Evolutionary conservation across 2,113 vertebrate species (phyloP), one percentile per base, ranked within the genome.

Genomic region (Microtus ochrogaster): DNA sequence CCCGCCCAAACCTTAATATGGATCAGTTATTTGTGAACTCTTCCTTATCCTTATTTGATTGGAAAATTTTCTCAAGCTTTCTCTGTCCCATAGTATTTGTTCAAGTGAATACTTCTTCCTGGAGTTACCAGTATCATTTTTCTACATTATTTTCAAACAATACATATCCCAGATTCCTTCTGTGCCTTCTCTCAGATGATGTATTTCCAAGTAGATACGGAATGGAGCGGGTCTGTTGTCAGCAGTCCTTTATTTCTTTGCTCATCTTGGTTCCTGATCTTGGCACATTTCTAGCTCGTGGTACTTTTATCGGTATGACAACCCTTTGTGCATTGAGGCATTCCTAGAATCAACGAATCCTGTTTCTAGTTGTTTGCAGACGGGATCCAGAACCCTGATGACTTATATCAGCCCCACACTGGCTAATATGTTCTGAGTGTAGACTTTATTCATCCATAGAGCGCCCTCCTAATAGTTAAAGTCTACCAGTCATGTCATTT

Each of bases 1-100:
- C 86, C 11, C 10, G 0, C 55, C 52, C 13, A 55, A 76, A 68
- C 11, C 16, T 39, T 47, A 95, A 22, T 68, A 66, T 55, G 39
- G 3, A 82, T n/a, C 10, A 30, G 22, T 94, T 94, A 11, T 58
- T 89, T 61, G 14, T 84, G n/a, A 94, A 87, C 78, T 96, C 76
- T 87, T 72, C 81, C 78, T 76, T 88, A 17, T 88, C 2, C 7
- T 47, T 86, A 39, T 39, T 94, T 66, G 66, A 22, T 63, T 58
- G 11, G 26, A 26, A 84, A 79, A 19, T 91, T 95, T 92, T 91
- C 52, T 86, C 36, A 22, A 52, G 36, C 8, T 91, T 73, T 73
- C 12, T 55, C 44, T 93, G 28, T 79, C 21, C 85, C 39, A 58
- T 73, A 7, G 72, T 41, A n/a, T 94, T 94, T 85, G 33, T 89